Evolutionary conservation across 2,113 vertebrate genomes (phyloP).

Genomic region (Sapajus apella): DNA sequence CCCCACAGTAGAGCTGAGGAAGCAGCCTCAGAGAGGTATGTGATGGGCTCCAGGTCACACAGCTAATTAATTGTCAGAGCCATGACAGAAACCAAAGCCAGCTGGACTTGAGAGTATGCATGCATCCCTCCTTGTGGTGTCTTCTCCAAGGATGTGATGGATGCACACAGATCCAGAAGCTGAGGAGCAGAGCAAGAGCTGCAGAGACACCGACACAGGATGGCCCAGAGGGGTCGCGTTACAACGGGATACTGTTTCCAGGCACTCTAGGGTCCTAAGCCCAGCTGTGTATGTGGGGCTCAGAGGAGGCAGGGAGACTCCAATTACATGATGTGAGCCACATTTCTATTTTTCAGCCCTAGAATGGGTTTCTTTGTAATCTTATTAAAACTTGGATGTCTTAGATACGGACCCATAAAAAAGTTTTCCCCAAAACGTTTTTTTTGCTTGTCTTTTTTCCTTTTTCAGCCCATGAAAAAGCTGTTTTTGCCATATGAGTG

Average conservation of each 20-base stretch:
- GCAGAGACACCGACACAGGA: not conserved
- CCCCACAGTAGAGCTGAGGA: not conserved
- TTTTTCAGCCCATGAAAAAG: constrained; percentile 64
- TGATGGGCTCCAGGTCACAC: not conserved
- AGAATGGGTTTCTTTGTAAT: constrained; percentile 40
- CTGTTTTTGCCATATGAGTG: constrained; percentile 64
- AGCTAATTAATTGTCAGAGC: not conserved
- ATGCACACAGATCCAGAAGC: not conserved
- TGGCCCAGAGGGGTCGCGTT: rapidly evolving
- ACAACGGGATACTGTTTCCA: not conserved
- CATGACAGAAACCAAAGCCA: not conserved
- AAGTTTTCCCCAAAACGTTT: not conserved
- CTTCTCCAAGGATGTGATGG: not conserved
- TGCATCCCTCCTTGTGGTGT: too few relatives aligned
- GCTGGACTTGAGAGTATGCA: not conserved
- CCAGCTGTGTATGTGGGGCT: not conserved
- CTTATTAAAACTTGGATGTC: constrained; percentile 60
- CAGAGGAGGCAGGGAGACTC: not conserved
- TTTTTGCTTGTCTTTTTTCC: constrained; percentile 51
- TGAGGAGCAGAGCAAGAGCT: not conserved
- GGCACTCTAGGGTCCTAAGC: not conserved
- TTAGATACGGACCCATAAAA: constrained; percentile 14
- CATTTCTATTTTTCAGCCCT: not conserved
- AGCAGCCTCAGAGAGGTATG: not conserved
- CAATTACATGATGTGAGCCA: not conserved